phyloP scores from a whole-genome alignment of 1,140 invertebrate species.

The Oscheius sp. region DNA sequence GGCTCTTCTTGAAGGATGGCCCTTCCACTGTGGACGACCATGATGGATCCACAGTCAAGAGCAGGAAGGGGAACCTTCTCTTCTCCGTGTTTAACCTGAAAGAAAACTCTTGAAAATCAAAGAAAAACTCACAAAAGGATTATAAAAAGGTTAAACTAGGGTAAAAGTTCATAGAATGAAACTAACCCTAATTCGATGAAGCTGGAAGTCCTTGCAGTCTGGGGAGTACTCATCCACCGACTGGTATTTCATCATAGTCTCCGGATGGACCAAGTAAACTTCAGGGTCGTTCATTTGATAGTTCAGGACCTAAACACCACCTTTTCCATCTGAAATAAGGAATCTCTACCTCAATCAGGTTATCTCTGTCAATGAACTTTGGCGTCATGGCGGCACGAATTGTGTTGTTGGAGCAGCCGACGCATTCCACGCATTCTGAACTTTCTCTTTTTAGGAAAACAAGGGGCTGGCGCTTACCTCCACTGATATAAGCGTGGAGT shows the following conservation, averaged over 20 bases:
- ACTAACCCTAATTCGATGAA: conserved; percentile 50
- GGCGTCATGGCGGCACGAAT: conserved; percentile 91
- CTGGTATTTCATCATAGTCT: conserved; percentile 25
- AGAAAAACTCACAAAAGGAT: no score
- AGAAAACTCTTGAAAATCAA: background rate
- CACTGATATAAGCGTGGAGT: conserved; percentile 91
- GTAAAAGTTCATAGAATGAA: background rate
- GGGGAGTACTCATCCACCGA: conserved; percentile 54
- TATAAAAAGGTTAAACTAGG: no score
- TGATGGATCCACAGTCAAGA: conserved; percentile 51
- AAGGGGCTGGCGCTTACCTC: conserved; percentile 69
- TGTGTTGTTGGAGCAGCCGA: conserved; percentile 97
- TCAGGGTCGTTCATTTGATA: conserved; percentile 69
- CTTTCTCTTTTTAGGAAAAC: conserved; percentile 52
- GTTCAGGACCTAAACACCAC: conserved; percentile 72
- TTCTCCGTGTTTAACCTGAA: background rate
- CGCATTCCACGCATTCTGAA: conserved; percentile 93
- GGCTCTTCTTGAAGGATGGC: conserved; percentile 37
- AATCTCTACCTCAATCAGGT: conserved; percentile 64
- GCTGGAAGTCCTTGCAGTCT: conserved; percentile 56
- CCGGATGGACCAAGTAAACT: conserved; percentile 48
- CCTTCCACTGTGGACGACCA: conserved; percentile 49
- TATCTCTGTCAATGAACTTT: conserved; percentile 87
- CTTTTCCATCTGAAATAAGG: background rate
- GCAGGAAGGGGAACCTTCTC: conserved; percentile 29